Evolutionary conservation across 2,113 vertebrate genomes (phyloP), one percentile per base, ranked within the genome.

Genomic region (Noturus placidus): DNA sequence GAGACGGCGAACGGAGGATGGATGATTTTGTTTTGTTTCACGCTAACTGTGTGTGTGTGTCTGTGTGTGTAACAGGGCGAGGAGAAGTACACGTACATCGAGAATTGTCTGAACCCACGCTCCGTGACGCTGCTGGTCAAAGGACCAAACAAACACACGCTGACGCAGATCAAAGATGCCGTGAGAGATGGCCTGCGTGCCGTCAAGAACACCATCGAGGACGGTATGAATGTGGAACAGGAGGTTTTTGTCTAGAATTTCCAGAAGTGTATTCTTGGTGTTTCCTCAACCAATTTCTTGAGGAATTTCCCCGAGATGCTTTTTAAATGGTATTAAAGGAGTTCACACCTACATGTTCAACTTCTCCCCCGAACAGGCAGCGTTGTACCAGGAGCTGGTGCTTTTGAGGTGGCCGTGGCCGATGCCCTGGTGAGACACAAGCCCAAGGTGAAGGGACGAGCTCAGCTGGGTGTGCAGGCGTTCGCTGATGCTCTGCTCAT

Each of bases 141-240:
- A 91, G 98, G 97, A 30, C 98, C 98, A 11, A 99, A 99, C 92
- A 99, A 99, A 91, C 98, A 99, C 90, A 99, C 98, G 0, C 95
- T 99, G 0, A 98, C 94, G 1, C 98, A 99, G 82, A 99, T 99
- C 94, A 99, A 99, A 95, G 98, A 99, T 7, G 98, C 98, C 0
- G 93, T 99, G 1, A 93, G 98, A 89, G 98, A 99, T 2, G 98
- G 98, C 1, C 95, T 99, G 88, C 93, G 98, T 1, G 98, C 98
- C 0, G 98, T 99, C 27, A 99, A 99, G 90, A 99, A 99, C 0
- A 97, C 98, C n/a, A 96, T 99, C 0, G 98, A 99, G 92, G 98
- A 99, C 74, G 97, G 98, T 99, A 91, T 80, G 89, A 52, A n/a
- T 13, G n/a, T 67, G 10, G 27, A 63, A 9, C n/a, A 17, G n/a